A percentile compares a stretch with the other conserved stretches of the same genome.
These are phyloP conservation scores for Drosophila parthenogenetica DNA, from an alignment of 2,888 invertebrate genomes.

Conservation along the genomic window DNA sequence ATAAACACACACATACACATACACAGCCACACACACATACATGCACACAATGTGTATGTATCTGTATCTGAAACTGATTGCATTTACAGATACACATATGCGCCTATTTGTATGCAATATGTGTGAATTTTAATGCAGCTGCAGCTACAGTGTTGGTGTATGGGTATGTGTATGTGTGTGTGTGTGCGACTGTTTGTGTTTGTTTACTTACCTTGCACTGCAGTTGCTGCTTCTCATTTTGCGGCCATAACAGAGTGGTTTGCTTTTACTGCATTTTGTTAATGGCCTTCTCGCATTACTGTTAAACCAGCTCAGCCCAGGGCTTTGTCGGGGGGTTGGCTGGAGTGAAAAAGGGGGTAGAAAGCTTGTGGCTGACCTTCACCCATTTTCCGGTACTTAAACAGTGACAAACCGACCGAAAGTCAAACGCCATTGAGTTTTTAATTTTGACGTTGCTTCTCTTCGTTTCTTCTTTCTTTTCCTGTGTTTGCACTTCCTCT, in stretches of 20 bases:
- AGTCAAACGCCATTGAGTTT: slow-evolving; percentile 56
- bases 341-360: no score
- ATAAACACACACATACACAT: slow-evolving; percentile 22
- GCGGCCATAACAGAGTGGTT: slow-evolving; percentile 26
- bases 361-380: slow-evolving; percentile 69
- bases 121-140: slow-evolving; percentile 18
- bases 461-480: not conserved
- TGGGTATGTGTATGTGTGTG: slow-evolving; percentile 2
- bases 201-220: slow-evolving; percentile 56
- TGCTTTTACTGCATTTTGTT: slow-evolving; percentile 51
- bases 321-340: not conserved
- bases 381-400: slow-evolving; percentile 75
- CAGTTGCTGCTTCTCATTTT: slow-evolving; percentile 47
- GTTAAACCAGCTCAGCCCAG: slow-evolving; percentile 19
- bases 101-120: slow-evolving; percentile 33
- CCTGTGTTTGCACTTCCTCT: not conserved
- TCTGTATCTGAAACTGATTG: not conserved
- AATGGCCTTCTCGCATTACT: slow-evolving; percentile 57
- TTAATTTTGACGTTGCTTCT: slow-evolving; percentile 10
- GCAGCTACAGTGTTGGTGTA: no score
- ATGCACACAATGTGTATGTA: slow-evolving; percentile 18
- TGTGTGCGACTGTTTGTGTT: slow-evolving; percentile 16
- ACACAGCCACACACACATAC: not conserved
- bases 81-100: not conserved
- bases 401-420: slow-evolving; percentile 55